A percentile compares a stretch with the other conserved stretches of the same genome.
These are phyloP conservation scores for Panagrolaimus sp. DNA, from an alignment of 1,140 invertebrate genomes.

Conservation along the genomic window DNA sequence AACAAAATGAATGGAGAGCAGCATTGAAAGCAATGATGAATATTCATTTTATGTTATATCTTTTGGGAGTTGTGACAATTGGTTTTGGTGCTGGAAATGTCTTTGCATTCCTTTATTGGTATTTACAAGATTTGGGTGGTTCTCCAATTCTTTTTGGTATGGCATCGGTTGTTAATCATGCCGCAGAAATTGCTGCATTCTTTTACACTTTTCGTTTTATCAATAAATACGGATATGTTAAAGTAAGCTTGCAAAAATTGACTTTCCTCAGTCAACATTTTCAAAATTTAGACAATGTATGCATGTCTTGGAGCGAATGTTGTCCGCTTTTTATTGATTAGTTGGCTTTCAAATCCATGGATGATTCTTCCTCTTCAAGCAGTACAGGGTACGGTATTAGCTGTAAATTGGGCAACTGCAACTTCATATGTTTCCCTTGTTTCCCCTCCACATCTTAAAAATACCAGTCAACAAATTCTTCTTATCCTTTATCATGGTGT, in stretches of 20 bases:
- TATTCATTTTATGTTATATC: conserved; percentile 81
- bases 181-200: conserved; percentile 95
- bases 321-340: conserved; percentile 43
- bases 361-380: conserved; percentile 43
- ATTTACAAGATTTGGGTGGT: conserved; percentile 89
- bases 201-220: conserved; percentile 95
- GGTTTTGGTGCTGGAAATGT: conserved; percentile 97
- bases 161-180: conserved; percentile 95
- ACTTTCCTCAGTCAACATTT: background rate
- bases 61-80: conserved; percentile 97
- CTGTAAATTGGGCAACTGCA: conserved; percentile 40
- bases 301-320: conserved; percentile 41
- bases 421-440: conserved; percentile 48
- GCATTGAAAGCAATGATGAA: conserved; percentile 81
- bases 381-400: conserved; percentile 34
- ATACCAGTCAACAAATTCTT: conserved; percentile 39
- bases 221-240: conserved; percentile 84
- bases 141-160: conserved; percentile 93
- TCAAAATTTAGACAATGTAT: conserved; percentile 39
- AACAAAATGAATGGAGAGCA: conserved; percentile 67
- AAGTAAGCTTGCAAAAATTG: conserved; percentile 64
- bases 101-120: conserved; percentile 99
- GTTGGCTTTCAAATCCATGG: conserved; percentile 46
- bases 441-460: conserved; percentile 40
- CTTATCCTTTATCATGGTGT: conserved; percentile 39